phyloP scores from a whole-genome alignment of 2,888 invertebrate genomes.

The Thereva unica region DNA sequence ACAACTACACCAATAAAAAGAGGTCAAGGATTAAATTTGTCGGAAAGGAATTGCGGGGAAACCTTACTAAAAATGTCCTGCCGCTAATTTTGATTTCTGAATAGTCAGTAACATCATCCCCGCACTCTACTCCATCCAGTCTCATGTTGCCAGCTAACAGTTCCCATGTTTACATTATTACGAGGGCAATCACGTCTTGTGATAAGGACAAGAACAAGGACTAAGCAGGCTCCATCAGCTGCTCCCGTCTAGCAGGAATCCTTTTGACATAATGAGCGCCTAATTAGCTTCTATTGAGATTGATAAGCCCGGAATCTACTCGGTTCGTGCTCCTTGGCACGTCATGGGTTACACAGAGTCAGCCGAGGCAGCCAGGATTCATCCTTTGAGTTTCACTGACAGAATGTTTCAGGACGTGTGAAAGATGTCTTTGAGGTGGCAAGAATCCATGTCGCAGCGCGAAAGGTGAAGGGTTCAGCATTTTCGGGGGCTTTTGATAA shows the following conservation, averaged over 20 bases:
- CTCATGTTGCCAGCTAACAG: conserved; percentile 16
- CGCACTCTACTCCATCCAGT: conserved; percentile 2
- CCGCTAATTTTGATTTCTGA: neutral
- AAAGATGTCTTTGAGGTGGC: conserved; percentile 10
- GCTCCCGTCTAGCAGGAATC: neutral
- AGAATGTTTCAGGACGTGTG: conserved; percentile 8
- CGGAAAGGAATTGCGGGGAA: conserved; percentile 25
- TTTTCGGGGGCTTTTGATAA: conserved; percentile 1
- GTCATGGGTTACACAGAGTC: too few relatives aligned
- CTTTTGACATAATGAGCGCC: conserved; percentile 35
- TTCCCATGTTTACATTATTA: conserved; percentile 32
- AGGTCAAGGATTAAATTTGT: conserved; percentile 26
- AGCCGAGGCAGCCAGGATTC: too few relatives aligned
- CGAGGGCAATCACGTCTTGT: conserved; percentile 27
- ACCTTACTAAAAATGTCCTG: conserved; percentile 1
- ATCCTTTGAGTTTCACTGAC: too few relatives aligned
- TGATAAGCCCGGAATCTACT: conserved; percentile 29
- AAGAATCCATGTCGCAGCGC: neutral
- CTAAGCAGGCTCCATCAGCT: neutral
- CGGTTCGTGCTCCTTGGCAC: too few relatives aligned
- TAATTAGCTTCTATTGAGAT: conserved; percentile 40
- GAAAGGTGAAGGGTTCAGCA: neutral
- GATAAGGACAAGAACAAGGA: conserved; percentile 2
- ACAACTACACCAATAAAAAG: conserved; percentile 12
- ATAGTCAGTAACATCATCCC: neutral